Evolutionary conservation across 2,113 vertebrate species (phyloP), one percentile per base, ranked within the genome.

Genomic region (Siphamia tubifer): DNA sequence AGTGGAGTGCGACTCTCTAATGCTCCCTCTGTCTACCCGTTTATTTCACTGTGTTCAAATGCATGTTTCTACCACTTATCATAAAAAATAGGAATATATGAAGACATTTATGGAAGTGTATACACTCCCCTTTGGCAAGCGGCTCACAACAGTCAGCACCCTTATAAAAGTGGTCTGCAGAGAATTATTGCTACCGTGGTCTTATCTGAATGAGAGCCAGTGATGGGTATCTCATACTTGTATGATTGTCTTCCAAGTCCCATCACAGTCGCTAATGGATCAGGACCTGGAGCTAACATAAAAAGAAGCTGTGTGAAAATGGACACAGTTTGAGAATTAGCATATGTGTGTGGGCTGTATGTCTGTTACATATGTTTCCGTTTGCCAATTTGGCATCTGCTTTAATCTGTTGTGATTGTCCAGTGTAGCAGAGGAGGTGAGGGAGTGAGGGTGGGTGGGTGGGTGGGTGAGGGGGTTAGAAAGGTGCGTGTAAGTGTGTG

Each of bases 31-130:
- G 15, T 24, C 63, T 11, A 19, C 36, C 20, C 16, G 87, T 27
- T 92, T 88, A 74, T 85, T 78, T 68, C 20, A 3, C 36, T 39
- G 21, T 58, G 36, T 55, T 42, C 76, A 91, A 93, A 91, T 38
- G 78, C 90, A 70, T 52, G 63, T 94, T 86, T 93, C 93, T 74
- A 90, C 93, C 90, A 90, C 86, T 93, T 68, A 13, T 83, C 72
- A 75, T 88, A 82, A 84, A 87, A 79, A 54, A 49, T 16, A 55
- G 21, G 65, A 85, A 88, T 78, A 88, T 86, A 87, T 73, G 68
- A 56, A 74, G 81, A 83, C 68, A 19, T 89, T 91, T 87, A 87
- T 82, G 63, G 74, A 69, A 69, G 73, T 39, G 21, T 49, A 67
- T 56, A 76, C 62, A 69, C 79, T 83, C 77, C 55, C 78, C 82